Percentiles rank a stretch among this genome's conserved stretches.
Evolutionary conservation across 2,888 invertebrate genomes (phyloP).

Genomic region (Lycaena phlaeas): DNA sequence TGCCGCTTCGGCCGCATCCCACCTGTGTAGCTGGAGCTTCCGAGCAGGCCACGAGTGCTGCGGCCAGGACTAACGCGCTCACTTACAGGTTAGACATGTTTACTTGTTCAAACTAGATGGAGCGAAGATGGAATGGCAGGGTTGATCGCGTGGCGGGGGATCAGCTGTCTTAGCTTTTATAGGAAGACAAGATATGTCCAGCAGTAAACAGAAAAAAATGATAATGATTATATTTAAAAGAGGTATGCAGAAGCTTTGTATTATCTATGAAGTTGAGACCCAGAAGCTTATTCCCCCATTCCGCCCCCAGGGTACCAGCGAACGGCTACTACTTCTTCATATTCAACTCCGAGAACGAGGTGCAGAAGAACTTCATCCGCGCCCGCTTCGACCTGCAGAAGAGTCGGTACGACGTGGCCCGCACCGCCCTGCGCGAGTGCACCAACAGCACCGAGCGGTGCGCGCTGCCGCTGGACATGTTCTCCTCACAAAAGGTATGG

Average conservation of each 20-base stretch:
- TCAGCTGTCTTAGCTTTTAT: too few species aligned
- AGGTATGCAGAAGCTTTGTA: too few species aligned
- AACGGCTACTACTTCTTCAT: slow-evolving; percentile 89
- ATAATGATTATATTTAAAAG: too few species aligned
- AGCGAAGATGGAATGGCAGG: too few species aligned
- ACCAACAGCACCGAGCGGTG: slow-evolving; percentile 76
- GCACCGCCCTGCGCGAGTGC: slow-evolving; percentile 75
- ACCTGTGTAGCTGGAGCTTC: slow-evolving; percentile 57
- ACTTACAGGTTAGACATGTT: slow-evolving; percentile 74
- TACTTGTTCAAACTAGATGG: too few species aligned
- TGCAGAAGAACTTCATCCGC: slow-evolving; percentile 79
- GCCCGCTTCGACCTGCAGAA: slow-evolving; percentile 80
- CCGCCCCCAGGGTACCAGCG: slow-evolving; percentile 72
- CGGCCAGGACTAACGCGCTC: slow-evolving; percentile 73
- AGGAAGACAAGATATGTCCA: too few species aligned
- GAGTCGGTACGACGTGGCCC: slow-evolving; percentile 78
- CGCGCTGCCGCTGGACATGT: slow-evolving; percentile 77
- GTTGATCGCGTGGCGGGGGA: too few species aligned
- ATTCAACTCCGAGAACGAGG: slow-evolving; percentile 86
- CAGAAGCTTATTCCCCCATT: too few species aligned
- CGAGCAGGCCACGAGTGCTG: slow-evolving; percentile 55
- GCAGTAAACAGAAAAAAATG: too few species aligned
- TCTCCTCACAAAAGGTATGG: slow-evolving; percentile 77
- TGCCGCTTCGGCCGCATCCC: slow-evolving; percentile 78
- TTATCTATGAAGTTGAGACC: too few species aligned